phyloP scores from a whole-genome alignment of 2,797 vertebrate species.

The Bradypodion ventrale region DNA sequence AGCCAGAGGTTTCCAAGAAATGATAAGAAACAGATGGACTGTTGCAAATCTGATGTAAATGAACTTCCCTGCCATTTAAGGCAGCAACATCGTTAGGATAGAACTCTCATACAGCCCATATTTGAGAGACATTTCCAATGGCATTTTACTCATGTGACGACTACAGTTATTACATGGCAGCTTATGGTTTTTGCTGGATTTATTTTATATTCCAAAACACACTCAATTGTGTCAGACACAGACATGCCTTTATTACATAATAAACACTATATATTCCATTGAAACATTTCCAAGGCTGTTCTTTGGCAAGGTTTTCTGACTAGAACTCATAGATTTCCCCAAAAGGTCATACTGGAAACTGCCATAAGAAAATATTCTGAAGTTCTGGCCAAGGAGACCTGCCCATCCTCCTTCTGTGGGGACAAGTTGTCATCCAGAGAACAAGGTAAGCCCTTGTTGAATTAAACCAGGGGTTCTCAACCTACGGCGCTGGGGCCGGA shows the following conservation, averaged over 20 bases:
- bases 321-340: too few relatives aligned
- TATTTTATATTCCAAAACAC: not conserved
- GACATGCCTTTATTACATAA: not conserved
- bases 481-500: too few relatives aligned
- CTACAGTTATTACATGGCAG: not conserved
- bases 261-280: not conserved
- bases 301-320: not conserved
- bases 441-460: too few relatives aligned
- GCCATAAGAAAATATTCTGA: too few relatives aligned
- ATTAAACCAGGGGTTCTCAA: too few relatives aligned
- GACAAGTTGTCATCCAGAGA: too few relatives aligned
- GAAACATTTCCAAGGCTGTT: not conserved
- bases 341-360: too few relatives aligned
- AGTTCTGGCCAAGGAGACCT: not conserved
- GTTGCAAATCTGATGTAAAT: not conserved
- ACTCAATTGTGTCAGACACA: not conserved
- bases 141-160: not conserved
- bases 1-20: conserved; percentile 33
- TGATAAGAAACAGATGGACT: not conserved
- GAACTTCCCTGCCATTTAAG: conserved; percentile 2
- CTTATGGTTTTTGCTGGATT: not conserved
- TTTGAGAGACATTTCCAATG: not conserved
- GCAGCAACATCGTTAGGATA: not conserved
- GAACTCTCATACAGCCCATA: not conserved
- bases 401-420: not conserved